A percentile compares a stretch with the other conserved stretches of the same genome.
Conservation (phyloP, 2,888 invertebrate genomes). For the Theodoxus fluviatilis region DNA sequence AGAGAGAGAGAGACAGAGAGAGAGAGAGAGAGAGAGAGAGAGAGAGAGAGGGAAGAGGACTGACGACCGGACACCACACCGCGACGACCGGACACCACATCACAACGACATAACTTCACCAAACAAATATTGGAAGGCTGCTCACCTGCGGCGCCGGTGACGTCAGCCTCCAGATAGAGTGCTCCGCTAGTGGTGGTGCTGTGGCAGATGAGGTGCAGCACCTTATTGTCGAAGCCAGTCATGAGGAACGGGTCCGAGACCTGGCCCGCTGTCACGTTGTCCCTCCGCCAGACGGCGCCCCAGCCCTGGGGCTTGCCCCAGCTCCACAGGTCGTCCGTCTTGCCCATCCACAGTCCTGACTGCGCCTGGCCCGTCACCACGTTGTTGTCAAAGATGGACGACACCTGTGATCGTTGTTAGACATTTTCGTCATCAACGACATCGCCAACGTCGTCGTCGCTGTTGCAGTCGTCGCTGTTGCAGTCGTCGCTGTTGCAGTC, state of each 20-base stretch:
- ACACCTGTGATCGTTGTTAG: conserved; percentile 35
- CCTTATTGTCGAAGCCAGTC: conserved; percentile 39
- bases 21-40: too few species aligned
- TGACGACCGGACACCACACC: too few species aligned
- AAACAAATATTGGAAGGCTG: not conserved
- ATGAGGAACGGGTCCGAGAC: conserved; percentile 37
- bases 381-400: conserved; percentile 37
- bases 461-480: too few species aligned
- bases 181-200: not conserved
- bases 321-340: conserved; percentile 37
- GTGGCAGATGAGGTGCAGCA: conserved; percentile 31
- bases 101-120: too few species aligned
- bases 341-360: conserved; percentile 36
- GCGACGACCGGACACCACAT: too few species aligned
- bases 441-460: too few species aligned
- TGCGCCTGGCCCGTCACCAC: conserved; percentile 39
- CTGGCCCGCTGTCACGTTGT: conserved; percentile 18
- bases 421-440: too few species aligned
- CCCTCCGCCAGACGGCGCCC: conserved; percentile 37
- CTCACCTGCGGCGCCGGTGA: conserved; percentile 37
- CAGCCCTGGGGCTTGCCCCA: conserved; percentile 40
- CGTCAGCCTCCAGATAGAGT: conserved; percentile 31
- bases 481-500: too few species aligned
- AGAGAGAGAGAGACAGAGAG: too few species aligned
- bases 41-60: too few species aligned